Conservation (phyloP, 2,113 vertebrate genomes). For the Oreochromis aureus region DNA sequence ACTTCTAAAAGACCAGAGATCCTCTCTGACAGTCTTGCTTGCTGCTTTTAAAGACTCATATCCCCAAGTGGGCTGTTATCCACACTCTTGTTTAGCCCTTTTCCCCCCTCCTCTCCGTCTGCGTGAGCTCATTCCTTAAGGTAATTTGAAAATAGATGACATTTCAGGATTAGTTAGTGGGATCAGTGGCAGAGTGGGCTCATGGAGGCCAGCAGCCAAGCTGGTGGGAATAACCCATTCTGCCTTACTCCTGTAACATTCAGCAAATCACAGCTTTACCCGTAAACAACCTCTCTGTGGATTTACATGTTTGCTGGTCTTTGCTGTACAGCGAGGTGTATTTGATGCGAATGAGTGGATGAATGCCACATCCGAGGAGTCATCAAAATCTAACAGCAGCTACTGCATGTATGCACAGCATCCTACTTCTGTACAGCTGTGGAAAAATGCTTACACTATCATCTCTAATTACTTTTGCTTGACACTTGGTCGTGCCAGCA, state of each 20-base stretch:
- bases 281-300: background rate
- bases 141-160: slow-evolving; percentile 44
- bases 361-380: slow-evolving; percentile 40
- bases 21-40: background rate
- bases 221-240: slow-evolving; percentile 2
- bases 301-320: background rate
- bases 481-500: background rate
- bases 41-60: slow-evolving; percentile 1
- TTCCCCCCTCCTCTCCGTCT: background rate
- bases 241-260: slow-evolving; percentile 1
- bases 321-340: background rate
- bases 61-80: background rate
- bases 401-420: slow-evolving; percentile 1
- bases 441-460: slow-evolving; percentile 6
- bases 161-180: slow-evolving; percentile 42
- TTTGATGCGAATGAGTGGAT: slow-evolving; percentile 22
- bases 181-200: slow-evolving; percentile 2
- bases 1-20: background rate
- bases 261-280: background rate
- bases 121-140: background rate
- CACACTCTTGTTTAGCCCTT: background rate
- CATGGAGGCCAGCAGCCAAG: background rate
- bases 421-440: background rate
- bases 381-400: slow-evolving; percentile 20
- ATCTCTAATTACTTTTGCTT: slow-evolving; percentile 21